phyloP scores from a whole-genome alignment of 1,140 invertebrate species.

The Psilanteris sp. region DNA sequence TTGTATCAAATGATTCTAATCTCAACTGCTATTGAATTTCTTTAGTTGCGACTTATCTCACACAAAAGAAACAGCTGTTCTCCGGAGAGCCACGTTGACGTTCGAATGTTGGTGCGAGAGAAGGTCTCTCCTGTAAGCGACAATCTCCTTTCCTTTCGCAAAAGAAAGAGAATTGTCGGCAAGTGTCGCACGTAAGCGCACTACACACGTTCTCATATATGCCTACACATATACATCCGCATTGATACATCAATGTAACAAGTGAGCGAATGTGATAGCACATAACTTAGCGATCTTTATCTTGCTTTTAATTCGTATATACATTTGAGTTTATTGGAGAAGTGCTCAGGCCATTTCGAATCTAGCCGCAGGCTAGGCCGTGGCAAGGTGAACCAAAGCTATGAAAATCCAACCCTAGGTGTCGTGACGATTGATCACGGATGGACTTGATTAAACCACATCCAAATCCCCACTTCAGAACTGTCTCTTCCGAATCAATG shows the following conservation, averaged over 20 bases:
- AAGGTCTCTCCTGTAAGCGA: constrained; percentile 42
- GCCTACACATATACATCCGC: constrained; percentile 7
- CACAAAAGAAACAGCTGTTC: constrained; percentile 56
- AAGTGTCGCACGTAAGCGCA: constrained; percentile 46
- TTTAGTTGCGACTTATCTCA: constrained; percentile 8
- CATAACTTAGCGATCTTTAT: constrained; percentile 16
- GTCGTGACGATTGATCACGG: constrained; percentile 60
- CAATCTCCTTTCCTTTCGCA: constrained; percentile 64
- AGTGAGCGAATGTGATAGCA: constrained; percentile 15
- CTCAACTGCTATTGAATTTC: constrained; percentile 4
- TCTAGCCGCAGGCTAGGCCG: constrained; percentile 77
- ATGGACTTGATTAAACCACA: constrained; percentile 8
- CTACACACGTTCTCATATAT: constrained; percentile 36
- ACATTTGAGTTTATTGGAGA: constrained; percentile 61
- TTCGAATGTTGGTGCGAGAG: constrained; percentile 35
- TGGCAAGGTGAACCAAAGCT: constrained; percentile 75
- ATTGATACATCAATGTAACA: constrained; percentile 10
- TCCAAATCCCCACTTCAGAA: constrained; percentile 4
- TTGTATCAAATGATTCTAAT: neutral
- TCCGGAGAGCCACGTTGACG: constrained; percentile 24
- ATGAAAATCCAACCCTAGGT: constrained; percentile 64
- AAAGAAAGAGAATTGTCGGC: constrained; percentile 63
- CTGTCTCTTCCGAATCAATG: constrained; percentile 1
- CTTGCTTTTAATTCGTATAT: constrained; percentile 33
- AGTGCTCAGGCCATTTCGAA: constrained; percentile 54